These are phyloP conservation scores for Nannobrachium achirus DNA, from an alignment of 2,113 vertebrate genomes.

Conservation along the genomic window DNA sequence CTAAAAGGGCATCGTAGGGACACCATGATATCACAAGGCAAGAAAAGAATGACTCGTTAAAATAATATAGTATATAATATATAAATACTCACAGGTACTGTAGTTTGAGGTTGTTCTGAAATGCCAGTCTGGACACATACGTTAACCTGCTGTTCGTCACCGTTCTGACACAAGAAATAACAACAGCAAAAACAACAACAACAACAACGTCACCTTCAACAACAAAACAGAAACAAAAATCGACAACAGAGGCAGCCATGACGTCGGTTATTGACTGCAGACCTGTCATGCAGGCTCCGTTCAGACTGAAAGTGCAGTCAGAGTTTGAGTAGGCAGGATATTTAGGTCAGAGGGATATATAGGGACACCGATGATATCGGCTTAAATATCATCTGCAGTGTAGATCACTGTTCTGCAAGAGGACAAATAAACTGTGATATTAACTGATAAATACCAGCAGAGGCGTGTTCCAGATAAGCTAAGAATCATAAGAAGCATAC, in stretches of 20 bases:
- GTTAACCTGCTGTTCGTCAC: slow-evolving; percentile 93
- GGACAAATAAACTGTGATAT: too few species aligned
- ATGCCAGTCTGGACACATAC: slow-evolving; percentile 90
- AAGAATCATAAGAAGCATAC: too few species aligned
- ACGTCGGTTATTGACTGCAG: not conserved
- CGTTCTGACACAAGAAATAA: slow-evolving; percentile 80
- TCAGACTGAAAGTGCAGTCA: not conserved
- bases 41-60: not conserved
- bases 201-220: not conserved
- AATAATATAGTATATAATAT: not conserved
- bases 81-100: slow-evolving; percentile 96
- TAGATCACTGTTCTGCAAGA: too few species aligned
- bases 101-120: slow-evolving; percentile 90
- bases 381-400: not conserved
- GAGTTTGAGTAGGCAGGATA: not conserved
- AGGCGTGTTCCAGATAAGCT: too few species aligned
- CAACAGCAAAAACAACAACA: not conserved
- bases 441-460: too few species aligned
- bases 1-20: not conserved
- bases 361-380: not conserved
- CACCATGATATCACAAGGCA: not conserved
- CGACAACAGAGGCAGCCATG: not conserved
- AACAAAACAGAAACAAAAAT: not conserved
- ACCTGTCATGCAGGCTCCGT: not conserved
- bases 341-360: not conserved